Conservation (phyloP, 2,113 vertebrate genomes). For the Laterallus jamaicensis region DNA sequence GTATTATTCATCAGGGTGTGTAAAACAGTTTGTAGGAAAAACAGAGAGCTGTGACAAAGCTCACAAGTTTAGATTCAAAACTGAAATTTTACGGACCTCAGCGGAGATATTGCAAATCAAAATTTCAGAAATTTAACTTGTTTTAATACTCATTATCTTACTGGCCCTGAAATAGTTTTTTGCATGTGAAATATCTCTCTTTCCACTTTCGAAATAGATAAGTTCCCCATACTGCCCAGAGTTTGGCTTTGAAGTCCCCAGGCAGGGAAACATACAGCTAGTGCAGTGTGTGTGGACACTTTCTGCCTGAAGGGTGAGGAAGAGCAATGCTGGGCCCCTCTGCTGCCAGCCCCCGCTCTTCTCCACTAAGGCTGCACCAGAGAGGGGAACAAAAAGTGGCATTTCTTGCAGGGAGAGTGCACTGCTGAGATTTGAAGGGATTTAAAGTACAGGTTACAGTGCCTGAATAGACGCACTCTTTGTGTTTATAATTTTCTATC, state of each 20-base stretch:
- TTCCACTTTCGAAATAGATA: neutral
- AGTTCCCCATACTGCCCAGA: neutral
- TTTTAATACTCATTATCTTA: neutral
- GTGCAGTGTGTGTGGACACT: fast-evolving
- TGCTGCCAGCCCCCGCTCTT: neutral
- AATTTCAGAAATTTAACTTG: neutral
- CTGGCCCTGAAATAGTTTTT: neutral
- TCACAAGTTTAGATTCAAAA: neutral
- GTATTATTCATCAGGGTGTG: neutral
- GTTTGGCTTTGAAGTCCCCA: neutral
- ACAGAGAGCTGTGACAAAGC: neutral
- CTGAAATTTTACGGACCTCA: neutral
- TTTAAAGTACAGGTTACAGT: neutral
- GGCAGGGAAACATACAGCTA: neutral
- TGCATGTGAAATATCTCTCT: neutral
- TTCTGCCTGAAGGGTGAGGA: neutral
- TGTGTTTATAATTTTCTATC: neutral
- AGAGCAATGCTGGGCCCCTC: neutral
- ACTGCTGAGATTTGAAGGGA: fast-evolving
- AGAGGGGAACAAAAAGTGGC: neutral
- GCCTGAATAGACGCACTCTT: neutral
- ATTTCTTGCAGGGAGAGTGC: neutral
- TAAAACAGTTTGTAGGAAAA: neutral
- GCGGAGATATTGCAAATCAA: neutral
- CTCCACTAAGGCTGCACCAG: neutral